Percentiles rank a stretch among this genome's conserved stretches.
Conservation (phyloP, 2,113 vertebrate species). For the cattle (Bos taurus) region DNA sequence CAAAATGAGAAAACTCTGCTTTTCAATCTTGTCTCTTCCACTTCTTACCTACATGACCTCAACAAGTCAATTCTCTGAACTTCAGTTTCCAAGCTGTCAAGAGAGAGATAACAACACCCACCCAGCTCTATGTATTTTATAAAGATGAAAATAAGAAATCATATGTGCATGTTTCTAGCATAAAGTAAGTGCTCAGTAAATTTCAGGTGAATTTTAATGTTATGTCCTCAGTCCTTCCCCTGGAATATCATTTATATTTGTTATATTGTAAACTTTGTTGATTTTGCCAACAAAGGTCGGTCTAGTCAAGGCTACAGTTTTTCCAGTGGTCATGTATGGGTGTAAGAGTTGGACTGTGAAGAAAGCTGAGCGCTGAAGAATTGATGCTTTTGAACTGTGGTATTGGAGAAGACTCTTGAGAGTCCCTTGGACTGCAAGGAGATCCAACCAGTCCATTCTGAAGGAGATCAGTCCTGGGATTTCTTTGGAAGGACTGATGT, state of each 20-base stretch:
- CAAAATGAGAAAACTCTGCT: background rate
- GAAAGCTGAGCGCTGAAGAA: too few species aligned
- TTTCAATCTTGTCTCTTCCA: background rate
- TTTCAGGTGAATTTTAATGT: background rate
- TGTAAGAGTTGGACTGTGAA: too few species aligned
- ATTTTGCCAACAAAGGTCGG: too few species aligned
- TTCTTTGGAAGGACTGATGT: too few species aligned
- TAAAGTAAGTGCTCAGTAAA: background rate
- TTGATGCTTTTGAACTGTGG: too few species aligned
- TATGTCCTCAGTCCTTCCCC: background rate
- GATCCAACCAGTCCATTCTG: too few species aligned
- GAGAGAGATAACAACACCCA: background rate
- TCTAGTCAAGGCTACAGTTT: too few species aligned
- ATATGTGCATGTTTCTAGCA: background rate
- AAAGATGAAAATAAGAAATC: slow-evolving; percentile 21
- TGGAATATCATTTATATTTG: background rate
- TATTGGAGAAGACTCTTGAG: too few species aligned
- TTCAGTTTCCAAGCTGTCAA: background rate
- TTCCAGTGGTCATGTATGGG: too few species aligned
- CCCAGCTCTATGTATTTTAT: background rate
- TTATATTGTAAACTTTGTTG: background rate
- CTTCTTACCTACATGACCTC: background rate
- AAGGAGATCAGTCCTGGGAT: too few species aligned
- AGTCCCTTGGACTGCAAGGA: too few species aligned
- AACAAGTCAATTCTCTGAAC: background rate